A percentile compares a stretch with the other conserved stretches of the same genome.
phyloP scores from a whole-genome alignment of 2,888 invertebrate genomes.

The Thymelicus acteon region DNA sequence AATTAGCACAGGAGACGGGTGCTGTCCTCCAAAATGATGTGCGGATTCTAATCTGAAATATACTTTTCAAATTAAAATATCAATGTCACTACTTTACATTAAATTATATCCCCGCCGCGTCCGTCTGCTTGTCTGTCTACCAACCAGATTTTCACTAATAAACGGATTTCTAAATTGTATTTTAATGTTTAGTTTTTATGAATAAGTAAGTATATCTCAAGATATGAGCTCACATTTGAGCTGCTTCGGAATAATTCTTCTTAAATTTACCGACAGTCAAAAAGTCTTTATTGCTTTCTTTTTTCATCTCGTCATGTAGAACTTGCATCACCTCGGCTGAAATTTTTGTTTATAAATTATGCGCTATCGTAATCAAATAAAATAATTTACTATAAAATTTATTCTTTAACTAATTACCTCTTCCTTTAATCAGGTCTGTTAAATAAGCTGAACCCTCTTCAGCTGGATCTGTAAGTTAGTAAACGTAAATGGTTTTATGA shows the following conservation, averaged over 20 bases:
- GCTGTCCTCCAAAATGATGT: slow-evolving; percentile 51
- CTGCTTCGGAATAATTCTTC: slow-evolving; percentile 54
- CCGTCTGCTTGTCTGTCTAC: no score
- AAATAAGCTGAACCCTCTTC: slow-evolving; percentile 62
- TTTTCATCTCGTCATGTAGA: slow-evolving; percentile 54
- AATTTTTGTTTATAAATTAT: no score
- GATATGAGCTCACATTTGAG: slow-evolving; percentile 53
- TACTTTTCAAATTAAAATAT: no score
- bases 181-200: no score
- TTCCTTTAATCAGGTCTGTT: slow-evolving; percentile 57
- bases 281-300: slow-evolving; percentile 55
- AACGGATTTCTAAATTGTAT: no score
- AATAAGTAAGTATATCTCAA: not conserved
- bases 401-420: slow-evolving; percentile 51
- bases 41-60: slow-evolving; percentile 54
- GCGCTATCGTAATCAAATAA: no score
- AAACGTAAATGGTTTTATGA: no score
- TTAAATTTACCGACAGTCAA: slow-evolving; percentile 56
- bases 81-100: no score
- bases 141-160: no score
- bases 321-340: slow-evolving; percentile 60
- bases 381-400: no score
- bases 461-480: slow-evolving; percentile 51
- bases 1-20: slow-evolving; percentile 51
- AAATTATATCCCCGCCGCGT: no score